Percentiles rank a stretch among this genome's conserved stretches.
phyloP scores from a whole-genome alignment of 2,113 vertebrate species.

The Engystomops pustulosus region DNA sequence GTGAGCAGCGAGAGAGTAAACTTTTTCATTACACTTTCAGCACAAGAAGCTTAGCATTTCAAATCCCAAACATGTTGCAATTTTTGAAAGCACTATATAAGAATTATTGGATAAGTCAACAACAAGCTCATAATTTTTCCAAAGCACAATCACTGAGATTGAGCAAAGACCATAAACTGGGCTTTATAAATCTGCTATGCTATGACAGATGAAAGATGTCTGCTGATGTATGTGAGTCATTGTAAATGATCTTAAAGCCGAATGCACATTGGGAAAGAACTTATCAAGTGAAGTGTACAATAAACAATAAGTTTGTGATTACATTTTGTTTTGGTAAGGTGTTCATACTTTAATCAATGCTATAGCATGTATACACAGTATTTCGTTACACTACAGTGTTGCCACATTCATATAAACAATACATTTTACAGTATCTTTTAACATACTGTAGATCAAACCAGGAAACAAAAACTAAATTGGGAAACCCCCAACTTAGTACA shows the following conservation, averaged over 20 bases:
- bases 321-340: constrained; percentile 6
- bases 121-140: constrained; percentile 60
- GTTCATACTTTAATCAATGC: constrained; percentile 35
- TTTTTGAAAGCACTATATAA: constrained; percentile 60
- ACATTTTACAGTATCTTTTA: not conserved
- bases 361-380: not conserved
- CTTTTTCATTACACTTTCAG: constrained; percentile 58
- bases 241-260: constrained; percentile 58
- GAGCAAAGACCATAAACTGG: constrained; percentile 58
- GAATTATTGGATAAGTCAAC: constrained; percentile 60
- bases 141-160: constrained; percentile 59
- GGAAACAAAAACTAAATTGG: too few relatives aligned
- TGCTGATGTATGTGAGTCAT: constrained; percentile 49
- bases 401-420: not conserved
- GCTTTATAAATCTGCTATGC: constrained; percentile 58
- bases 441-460: not conserved
- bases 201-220: constrained; percentile 59
- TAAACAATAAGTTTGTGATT: constrained; percentile 50
- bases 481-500: too few relatives aligned
- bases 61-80: constrained; percentile 58
- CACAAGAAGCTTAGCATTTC: constrained; percentile 56
- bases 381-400: not conserved
- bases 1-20: constrained; percentile 14
- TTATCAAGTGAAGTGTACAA: constrained; percentile 27
- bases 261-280: constrained; percentile 43